Base-by-base conservation (phyloP, 2,797 vertebrate genomes). In the Limosa lapponica region DNA sequence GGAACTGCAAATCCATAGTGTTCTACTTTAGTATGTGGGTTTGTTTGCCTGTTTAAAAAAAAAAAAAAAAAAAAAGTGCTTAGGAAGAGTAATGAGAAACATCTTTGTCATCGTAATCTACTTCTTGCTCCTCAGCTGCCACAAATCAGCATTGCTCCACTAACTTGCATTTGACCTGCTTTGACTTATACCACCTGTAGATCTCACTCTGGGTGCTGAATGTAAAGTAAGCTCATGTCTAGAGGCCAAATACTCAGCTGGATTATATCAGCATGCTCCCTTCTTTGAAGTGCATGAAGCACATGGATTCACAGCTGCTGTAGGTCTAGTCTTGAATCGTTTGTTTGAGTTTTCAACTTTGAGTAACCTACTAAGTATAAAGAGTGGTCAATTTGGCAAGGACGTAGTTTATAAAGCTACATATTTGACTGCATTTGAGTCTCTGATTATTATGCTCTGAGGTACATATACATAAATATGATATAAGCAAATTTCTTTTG, bases 121-220 rank as follows among this genome's bases (percentile, higher is more conserved):
- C 4, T 59, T 75, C 41, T 94, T 66, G 14, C 25, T 87, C 18
- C 32, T 90, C n/a, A 75, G 39, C 39, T 91, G 66, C 48, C 72
- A 95, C n/a, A 84, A 91, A 83, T 88, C 69, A 79, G 18, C 58
- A 46, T 72, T 73, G 34, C 43, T 93, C 55, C 69, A n/a, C 51
- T 88, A 66, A 73, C 58, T 94, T 73, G 28, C 25, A 73, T 83
- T 83, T 95, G 46, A 93, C 34, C 49, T 91, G 39, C 57, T 91
- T 74, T 95, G 65, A 84, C 54, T 90, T 83, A 55, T 12, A 73
- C n/a, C 62, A 93, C 77, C 55, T 67, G 73, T 48, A 93, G 82
- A 39, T 62, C 39, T 90, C 59, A 48, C 36, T 52, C 54, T 49
- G 6, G 0, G 6, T 52, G 49, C 23, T 71, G 61, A 67, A 83